Evolutionary conservation across 2,888 invertebrate species (phyloP), one percentile per base, ranked within the genome.

Genomic region (Lasioglossum lativentre): DNA sequence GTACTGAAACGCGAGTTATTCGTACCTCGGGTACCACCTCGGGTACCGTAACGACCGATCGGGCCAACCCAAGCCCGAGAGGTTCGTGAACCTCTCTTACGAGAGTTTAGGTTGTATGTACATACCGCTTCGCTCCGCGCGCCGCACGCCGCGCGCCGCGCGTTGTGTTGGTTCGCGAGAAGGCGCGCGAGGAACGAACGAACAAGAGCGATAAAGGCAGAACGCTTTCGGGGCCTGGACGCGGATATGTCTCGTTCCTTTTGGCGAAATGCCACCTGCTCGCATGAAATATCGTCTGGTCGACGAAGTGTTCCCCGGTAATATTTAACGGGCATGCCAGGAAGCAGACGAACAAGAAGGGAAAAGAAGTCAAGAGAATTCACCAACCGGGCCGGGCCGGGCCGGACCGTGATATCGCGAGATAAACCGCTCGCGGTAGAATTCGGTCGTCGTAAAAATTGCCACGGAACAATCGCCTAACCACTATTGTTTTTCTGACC

Each of bases 221-320:
- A 42, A 59, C 63, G 72, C 45, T 70, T 71, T 81, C 83, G 72
- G 75, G 59, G 47, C 75, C 45, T n/a, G 79, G 75, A 70, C 70
- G 34, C 3, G 34, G 34, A 2, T 10, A 75, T 0, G 70, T 86
- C 78, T 87, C 81, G 71, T 86, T 88, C 83, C 71, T 91, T 91
- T 91, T 90, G 81, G 80, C 90, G 76, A 85, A 78, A 85, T 80
- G 85, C 90, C 91, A 90, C 90, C 91, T 90, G 91, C 88, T 90
- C 81, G 76, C 90, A 87, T 89, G 91, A 91, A 90, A 88, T 90
- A 90, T 91, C 78, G 87, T 85, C 70, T 19, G 83, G 78, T 76
- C 34, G 72, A 73, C 81, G n/a, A 82, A 85, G 81, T 85, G 75
- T 87, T 90, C 78, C 66, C 10, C 82, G 85, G 79, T 72, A 76